These are phyloP conservation scores for Loris lydekkerianus DNA, from an alignment of 2,797 vertebrate genomes.

Conservation along the genomic window DNA sequence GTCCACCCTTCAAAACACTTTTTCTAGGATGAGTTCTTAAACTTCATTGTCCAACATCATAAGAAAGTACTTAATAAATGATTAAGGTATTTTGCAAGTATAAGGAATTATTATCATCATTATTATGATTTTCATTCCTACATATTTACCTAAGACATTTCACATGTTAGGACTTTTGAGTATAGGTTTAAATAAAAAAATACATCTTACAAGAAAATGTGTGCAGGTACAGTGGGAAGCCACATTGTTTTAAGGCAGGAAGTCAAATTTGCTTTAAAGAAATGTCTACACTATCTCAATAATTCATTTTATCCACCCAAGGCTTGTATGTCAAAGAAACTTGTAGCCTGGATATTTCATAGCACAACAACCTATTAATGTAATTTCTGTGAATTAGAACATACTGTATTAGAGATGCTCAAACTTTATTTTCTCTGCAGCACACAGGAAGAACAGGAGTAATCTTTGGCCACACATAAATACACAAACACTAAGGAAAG, in stretches of 20 bases:
- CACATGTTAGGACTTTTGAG: not conserved
- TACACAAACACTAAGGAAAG: too few species aligned
- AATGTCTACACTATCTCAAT: not conserved
- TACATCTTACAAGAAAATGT: not conserved
- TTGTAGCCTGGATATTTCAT: not conserved
- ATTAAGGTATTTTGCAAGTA: constrained; percentile 3
- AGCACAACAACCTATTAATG: not conserved
- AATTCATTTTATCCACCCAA: not conserved
- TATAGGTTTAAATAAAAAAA: not conserved
- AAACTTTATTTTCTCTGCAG: too few species aligned
- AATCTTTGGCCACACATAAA: too few species aligned
- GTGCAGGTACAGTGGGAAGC: not conserved
- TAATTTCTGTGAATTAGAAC: not conserved
- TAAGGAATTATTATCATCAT: not conserved
- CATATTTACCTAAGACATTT: constrained; percentile 13
- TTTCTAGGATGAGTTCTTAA: too few species aligned
- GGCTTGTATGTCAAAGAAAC: not conserved
- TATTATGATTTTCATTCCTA: not conserved
- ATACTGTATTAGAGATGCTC: not conserved
- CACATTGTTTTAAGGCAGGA: not conserved
- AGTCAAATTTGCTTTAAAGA: not conserved
- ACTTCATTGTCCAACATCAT: too few species aligned
- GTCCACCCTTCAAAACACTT: too few species aligned
- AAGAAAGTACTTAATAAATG: not conserved
- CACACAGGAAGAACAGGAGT: too few species aligned